phyloP scores from a whole-genome alignment of 2,888 invertebrate genomes.

The Seira sanloemensis region DNA sequence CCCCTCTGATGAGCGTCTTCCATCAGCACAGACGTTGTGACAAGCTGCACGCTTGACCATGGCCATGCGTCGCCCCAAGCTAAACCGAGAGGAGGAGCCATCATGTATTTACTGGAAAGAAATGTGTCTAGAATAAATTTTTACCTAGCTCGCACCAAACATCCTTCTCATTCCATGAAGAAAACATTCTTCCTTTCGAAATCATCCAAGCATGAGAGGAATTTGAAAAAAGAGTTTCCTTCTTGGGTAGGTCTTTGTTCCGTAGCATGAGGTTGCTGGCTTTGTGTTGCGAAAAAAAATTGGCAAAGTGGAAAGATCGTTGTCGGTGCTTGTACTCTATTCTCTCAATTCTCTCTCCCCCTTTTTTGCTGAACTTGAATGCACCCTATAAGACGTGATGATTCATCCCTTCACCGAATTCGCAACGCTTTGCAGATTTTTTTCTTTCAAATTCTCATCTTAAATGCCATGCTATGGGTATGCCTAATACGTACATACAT shows the following conservation, averaged over 20 bases:
- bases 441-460: neutral
- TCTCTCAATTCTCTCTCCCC: neutral
- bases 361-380: constrained; percentile 12
- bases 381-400: constrained; percentile 8
- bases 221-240: neutral
- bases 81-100: too few relatives aligned
- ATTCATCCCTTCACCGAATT: neutral
- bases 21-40: neutral
- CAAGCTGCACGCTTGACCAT: neutral
- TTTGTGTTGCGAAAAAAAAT: neutral
- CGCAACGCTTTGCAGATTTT: neutral
- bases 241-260: neutral
- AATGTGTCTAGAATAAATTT: constrained; percentile 5
- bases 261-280: neutral
- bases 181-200: neutral
- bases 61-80: neutral
- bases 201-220: neutral
- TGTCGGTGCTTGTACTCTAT: neutral
- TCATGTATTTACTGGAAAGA: neutral
- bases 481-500: too few relatives aligned
- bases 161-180: constrained; percentile 13
- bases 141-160: neutral
- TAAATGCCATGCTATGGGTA: neutral
- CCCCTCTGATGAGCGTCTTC: neutral
- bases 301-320: constrained; percentile 13